phyloP scores from a whole-genome alignment of 2,888 invertebrate species.

The Parnassius glacialis region DNA sequence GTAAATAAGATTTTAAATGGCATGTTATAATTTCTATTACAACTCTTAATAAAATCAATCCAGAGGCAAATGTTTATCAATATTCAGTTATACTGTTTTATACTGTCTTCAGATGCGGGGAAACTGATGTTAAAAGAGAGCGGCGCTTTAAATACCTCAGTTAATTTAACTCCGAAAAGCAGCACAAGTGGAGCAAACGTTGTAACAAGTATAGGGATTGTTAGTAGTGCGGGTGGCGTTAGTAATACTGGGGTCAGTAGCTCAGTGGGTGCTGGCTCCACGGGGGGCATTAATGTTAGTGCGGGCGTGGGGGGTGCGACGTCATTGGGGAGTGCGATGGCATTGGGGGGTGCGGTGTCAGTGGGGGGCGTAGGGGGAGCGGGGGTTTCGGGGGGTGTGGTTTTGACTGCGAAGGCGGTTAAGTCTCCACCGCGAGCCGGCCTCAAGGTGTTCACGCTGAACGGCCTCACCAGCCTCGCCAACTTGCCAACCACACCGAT shows the following conservation, averaged over 20 bases:
- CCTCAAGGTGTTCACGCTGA: slow-evolving; percentile 53
- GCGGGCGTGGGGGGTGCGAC: slow-evolving; percentile 8
- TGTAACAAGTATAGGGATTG: slow-evolving; percentile 12
- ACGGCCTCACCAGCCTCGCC: slow-evolving; percentile 23
- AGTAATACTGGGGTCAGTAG: slow-evolving; percentile 7
- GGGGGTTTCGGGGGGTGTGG: slow-evolving; percentile 31
- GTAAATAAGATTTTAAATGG: too few relatives aligned
- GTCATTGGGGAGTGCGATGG: slow-evolving; percentile 19
- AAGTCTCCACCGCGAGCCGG: slow-evolving; percentile 46
- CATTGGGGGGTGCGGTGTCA: slow-evolving; percentile 10
- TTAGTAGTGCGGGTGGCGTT: slow-evolving; percentile 10
- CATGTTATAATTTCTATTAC: too few relatives aligned
- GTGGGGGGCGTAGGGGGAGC: slow-evolving; percentile 24
- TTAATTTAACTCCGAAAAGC: neutral
- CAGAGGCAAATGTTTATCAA: too few relatives aligned
- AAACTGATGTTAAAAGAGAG: slow-evolving; percentile 86
- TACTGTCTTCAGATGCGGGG: slow-evolving; percentile 82
- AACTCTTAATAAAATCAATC: too few relatives aligned
- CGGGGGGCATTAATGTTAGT: slow-evolving; percentile 24
- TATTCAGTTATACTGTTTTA: neutral
- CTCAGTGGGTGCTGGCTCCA: slow-evolving; percentile 23
- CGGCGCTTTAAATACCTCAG: slow-evolving; percentile 25
- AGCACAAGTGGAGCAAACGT: neutral
- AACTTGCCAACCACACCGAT: slow-evolving; percentile 35
- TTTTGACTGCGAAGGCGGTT: slow-evolving; percentile 49